Conservation (phyloP, 23 tunicate species). For the Clavelina lepadiformis region DNA sequence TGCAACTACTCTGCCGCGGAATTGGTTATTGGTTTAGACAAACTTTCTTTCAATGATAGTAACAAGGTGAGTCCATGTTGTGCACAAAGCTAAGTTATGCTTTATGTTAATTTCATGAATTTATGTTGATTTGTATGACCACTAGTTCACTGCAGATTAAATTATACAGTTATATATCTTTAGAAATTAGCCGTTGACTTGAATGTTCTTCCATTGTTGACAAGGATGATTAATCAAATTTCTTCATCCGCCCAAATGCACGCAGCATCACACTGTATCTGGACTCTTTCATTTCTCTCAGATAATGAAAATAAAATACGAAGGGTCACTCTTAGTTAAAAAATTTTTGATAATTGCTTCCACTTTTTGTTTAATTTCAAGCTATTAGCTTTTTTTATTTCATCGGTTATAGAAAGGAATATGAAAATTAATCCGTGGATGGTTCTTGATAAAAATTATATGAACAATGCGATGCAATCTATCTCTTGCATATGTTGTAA, state of each 20-base stretch:
- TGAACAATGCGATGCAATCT: background rate
- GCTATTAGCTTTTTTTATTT: too few relatives aligned
- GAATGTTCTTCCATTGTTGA: slow-evolving; percentile 33
- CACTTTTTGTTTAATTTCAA: too few relatives aligned
- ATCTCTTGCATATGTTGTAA: background rate
- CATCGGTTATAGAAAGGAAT: too few relatives aligned
- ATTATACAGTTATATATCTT: background rate
- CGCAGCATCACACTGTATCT: slow-evolving; percentile 40
- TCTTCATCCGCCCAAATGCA: slow-evolving; percentile 19
- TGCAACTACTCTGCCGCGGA: slow-evolving; percentile 62
- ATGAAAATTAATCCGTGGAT: too few relatives aligned
- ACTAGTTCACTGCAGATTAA: background rate
- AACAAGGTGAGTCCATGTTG: too few relatives aligned
- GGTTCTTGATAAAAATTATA: background rate
- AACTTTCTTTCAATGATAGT: slow-evolving; percentile 47
- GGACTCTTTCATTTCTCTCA: slow-evolving; percentile 59
- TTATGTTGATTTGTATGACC: too few relatives aligned
- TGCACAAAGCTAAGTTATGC: too few relatives aligned
- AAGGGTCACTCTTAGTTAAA: slow-evolving; percentile 7
- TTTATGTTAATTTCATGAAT: too few relatives aligned
- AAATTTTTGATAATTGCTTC: background rate
- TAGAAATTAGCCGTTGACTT: slow-evolving; percentile 41
- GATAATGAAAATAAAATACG: slow-evolving; percentile 47
- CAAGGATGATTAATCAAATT: slow-evolving; percentile 19
- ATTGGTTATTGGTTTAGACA: slow-evolving; percentile 49